Base-by-base conservation (phyloP, 1,140 invertebrate species). In the Bombus polaris region DNA sequence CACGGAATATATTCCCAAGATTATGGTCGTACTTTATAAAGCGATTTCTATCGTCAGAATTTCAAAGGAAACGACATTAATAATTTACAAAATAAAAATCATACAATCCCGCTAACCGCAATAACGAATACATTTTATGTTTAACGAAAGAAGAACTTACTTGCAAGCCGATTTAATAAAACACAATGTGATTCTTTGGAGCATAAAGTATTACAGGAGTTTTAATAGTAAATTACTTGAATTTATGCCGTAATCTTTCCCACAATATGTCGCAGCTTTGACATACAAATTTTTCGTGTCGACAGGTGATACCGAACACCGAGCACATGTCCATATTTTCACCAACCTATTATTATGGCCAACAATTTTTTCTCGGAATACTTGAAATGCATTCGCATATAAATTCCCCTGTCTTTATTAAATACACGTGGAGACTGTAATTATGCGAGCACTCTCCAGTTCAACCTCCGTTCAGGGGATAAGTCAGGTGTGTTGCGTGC, bases 401-500 rank as follows among this genome's bases (percentile, higher is more conserved):
- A 80, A 80, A 80, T 80, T 44, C 35, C 25, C 25, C 10, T 70
- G 65, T 57, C 78, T 80, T 32, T 37, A 32, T 80, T 71, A 80
- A 70, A 80, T 44, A 57, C 35, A 28, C 44, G 35, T 32, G 44
- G 28, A 71, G 72, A 73, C 66, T 71, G 15, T 57, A 71, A 80
- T 80, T 80, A 80, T 53, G 25, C 28, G 44, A 70, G 44, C 37
- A 39, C 44, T 71, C n/a, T 32, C 15, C 10, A 10, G 44, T 39
- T n/a, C 66, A 18, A 70, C 66, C 35, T n/a, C 28, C 28, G 35
- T 3, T 32, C 28, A 25, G 66, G 12, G 65, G 66, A 80, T 70
- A 80, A 71, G 66, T 71, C 44, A 57, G 35, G 8, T 6, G 32
- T 6, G 78, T 80, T 53, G 78, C 78, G 78, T 80, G 78, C 15